Base-by-base conservation (phyloP, 2,797 vertebrate genomes). In the Ptychadena robeensis region DNA sequence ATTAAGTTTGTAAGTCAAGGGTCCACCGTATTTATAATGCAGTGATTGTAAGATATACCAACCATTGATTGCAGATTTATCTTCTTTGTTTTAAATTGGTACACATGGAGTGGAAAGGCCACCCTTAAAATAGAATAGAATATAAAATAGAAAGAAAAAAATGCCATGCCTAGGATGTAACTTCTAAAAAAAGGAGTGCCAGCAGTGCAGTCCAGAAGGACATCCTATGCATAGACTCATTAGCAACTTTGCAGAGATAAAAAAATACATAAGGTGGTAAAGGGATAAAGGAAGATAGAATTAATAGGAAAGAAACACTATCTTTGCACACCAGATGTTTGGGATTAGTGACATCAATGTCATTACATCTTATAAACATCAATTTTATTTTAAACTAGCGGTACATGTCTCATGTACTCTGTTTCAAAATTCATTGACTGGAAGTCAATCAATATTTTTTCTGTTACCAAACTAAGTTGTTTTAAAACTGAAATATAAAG, bases 271-370 rank as follows among this genome's bases (percentile, higher is more conserved):
- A 32, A 78, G 38, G 40, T 77, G 57, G 63, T 25, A 25, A 44
- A 28, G 37, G 34, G 37, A 66, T 44, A 28, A 67, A 38, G 31
- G 44, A 34, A 34, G 63, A 67, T 67, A 53, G 63, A 78, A 77
- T 53, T 53, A 77, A 32, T 53, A 77, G 28, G 14, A 77, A 78
- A 44, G 30, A 66, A 53, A 78, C 38, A 78, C 75, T 67, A 78
- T 78, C 75, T 78, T 78, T 67, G 37, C 30, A 78, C 75, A 78
- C 28, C 75, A 78, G 37, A 78, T 78, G 75, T 78, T 66, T 40
- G n/a, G 63, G 75, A 78, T 67, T 78, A 78, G 64, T 48, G 63
- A 48, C 30, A 67, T 78, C 66, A 53, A 61, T 48, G 61, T 76
- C 74, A 76, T 76, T 76, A 76, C 74, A 65, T 76, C 61, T 44